These are phyloP conservation scores for Acanthaster planci DNA, from an alignment of 35 echinoderm and acorn worm species.

Conservation along the genomic window DNA sequence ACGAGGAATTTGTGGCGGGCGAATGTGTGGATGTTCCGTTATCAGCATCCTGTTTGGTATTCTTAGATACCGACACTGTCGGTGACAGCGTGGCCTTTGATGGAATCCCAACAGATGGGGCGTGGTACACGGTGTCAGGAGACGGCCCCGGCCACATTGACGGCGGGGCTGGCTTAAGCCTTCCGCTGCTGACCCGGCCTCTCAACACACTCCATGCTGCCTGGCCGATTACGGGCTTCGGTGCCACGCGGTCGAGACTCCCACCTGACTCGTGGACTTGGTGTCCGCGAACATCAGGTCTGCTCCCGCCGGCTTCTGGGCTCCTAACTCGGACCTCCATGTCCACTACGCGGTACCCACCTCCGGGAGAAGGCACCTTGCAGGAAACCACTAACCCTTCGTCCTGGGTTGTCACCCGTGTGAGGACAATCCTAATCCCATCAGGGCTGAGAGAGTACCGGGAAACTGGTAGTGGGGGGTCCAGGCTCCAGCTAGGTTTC, in stretches of 20 bases:
- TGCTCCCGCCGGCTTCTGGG: background rate
- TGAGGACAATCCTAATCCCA: conserved; percentile 30
- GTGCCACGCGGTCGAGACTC: background rate
- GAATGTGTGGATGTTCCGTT: too few species aligned
- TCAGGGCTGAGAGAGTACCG: conserved; percentile 26
- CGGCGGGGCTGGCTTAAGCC: background rate
- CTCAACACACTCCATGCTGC: background rate
- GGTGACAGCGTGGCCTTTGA: background rate
- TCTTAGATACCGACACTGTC: background rate
- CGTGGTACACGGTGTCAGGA: background rate
- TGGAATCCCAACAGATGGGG: background rate
- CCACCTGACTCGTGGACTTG: background rate
- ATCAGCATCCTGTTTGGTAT: too few species aligned
- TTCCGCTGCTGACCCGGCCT: conserved; percentile 12
- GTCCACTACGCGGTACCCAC: conserved; percentile 13
- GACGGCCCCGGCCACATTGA: background rate
- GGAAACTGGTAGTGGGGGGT: background rate
- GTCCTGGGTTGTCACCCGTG: conserved; percentile 15
- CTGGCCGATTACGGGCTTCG: conserved; percentile 16
- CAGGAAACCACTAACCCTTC: conserved; percentile 48
- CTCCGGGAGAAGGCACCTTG: conserved; percentile 1
- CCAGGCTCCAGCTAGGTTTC: conserved; percentile 23
- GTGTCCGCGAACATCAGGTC: background rate
- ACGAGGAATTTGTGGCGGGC: background rate
- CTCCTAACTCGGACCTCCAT: background rate